Base-by-base conservation (phyloP, 2,113 vertebrate species). In the Corvus hawaiiensis region DNA sequence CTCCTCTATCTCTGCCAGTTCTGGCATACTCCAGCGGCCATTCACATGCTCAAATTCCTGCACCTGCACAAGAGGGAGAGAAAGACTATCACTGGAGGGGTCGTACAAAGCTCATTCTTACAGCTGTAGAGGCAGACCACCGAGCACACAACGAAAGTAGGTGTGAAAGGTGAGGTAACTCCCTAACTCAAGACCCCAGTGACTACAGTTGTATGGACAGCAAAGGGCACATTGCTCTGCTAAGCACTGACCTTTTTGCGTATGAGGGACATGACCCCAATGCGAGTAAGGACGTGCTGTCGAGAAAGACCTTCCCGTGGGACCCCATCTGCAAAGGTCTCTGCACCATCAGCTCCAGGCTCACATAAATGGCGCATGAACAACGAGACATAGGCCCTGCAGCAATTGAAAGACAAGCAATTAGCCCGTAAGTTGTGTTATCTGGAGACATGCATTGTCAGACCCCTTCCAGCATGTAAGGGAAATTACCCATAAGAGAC, bases 11-110 rank as follows among this genome's bases (percentile, higher is more conserved):
- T 99, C 99, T 43, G 99, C 99, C 95, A 99, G 98, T 97, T 99
- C 99, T 48, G 99, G 99, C 99, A 99, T 99, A 28, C 99, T 99
- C 99, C 99, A 99, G 79, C 99, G 99, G 59, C 99, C 99, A 0
- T 99, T 99, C 69, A 99, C 99, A 30, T 99, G 99, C 94, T 99
- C 99, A 98, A 99, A 99, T 94, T 99, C 99, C 97, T 99, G 99
- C 75, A 99, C 99, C 99, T 99, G 89, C 12, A 89, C 1, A 30
- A 78, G 9, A 72, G 7, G 9, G 33, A 35, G 14, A 63, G 11
- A 91, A 56, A 76, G 39, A 32, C 0, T 4, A 7, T 61, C 12
- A 76, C 1, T 11, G 9, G 12, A 75, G 14, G 22, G 58, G 32
- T 30, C 13, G 17, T 6, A 37, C 30, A 68, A 79, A 78, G 30